Evolutionary conservation across 2,797 vertebrate species (phyloP).

Genomic region (Lemur catta): DNA sequence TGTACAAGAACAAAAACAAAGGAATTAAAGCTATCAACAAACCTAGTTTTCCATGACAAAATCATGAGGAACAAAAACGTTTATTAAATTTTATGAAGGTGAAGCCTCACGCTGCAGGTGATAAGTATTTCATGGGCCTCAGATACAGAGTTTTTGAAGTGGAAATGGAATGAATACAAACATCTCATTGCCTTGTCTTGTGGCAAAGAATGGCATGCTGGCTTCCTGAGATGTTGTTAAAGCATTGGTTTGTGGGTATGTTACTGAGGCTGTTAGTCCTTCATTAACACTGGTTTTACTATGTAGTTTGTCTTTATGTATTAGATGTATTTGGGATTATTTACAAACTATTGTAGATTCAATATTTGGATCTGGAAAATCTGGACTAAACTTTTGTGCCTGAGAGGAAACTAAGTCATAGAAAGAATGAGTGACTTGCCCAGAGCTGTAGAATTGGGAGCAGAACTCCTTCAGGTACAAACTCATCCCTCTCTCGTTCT

Average conservation of each 20-base stretch:
- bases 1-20: neutral
- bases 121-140: neutral
- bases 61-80: neutral
- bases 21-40: constrained; percentile 4
- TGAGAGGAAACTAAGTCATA: neutral
- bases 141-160: neutral
- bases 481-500: neutral
- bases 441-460: neutral
- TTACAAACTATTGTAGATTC: neutral
- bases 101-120: too few relatives aligned
- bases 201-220: neutral
- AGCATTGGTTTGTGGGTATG: neutral
- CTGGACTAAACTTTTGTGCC: neutral
- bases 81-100: neutral
- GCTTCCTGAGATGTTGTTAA: neutral
- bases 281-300: constrained; percentile 18
- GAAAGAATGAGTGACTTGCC: neutral
- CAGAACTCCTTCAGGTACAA: neutral
- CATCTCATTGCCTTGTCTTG: neutral
- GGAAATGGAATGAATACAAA: neutral
- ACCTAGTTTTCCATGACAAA: constrained; percentile 24
- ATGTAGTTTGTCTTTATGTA: neutral
- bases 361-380: constrained; percentile 20
- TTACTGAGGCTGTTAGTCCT: neutral
- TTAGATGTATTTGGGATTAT: constrained; percentile 33